Conservation (phyloP, 2,888 invertebrate species). For the Ennomos erosarius region DNA sequence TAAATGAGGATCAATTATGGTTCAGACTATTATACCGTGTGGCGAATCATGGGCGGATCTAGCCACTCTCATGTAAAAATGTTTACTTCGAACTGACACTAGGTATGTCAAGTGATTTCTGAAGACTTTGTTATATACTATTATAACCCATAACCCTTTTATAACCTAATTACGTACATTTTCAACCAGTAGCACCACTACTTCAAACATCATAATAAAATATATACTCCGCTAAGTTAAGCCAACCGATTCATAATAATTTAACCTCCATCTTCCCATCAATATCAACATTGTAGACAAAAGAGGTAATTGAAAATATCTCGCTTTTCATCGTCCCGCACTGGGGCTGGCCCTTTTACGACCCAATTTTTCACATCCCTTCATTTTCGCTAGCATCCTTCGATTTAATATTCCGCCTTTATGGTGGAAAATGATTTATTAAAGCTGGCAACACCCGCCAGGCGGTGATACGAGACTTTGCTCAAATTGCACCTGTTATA, state of each 20-base stretch:
- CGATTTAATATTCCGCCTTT: slow-evolving; percentile 77
- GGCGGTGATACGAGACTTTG: slow-evolving; percentile 57
- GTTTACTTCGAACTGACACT: no score
- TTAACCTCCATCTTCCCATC: slow-evolving; percentile 28
- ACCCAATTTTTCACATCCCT: slow-evolving; percentile 73
- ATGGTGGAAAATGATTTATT: slow-evolving; percentile 74
- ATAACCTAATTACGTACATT: no score
- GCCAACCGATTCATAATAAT: slow-evolving; percentile 29
- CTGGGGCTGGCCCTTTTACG: slow-evolving; percentile 74
- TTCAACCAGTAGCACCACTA: no score
- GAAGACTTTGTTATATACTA: no score
- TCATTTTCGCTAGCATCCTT: slow-evolving; percentile 66
- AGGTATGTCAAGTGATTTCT: no score
- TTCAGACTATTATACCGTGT: no score
- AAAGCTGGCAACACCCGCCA: slow-evolving; percentile 53
- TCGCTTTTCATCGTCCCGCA: slow-evolving; percentile 64
- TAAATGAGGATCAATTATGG: no score
- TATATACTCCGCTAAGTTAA: slow-evolving; percentile 5
- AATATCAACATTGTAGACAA: slow-evolving; percentile 36
- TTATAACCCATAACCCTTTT: no score
- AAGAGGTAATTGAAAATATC: slow-evolving; percentile 68
- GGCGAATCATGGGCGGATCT: no score
- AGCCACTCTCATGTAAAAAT: no score
- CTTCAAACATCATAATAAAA: slow-evolving; percentile 23
- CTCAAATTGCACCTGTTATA: slow-evolving; percentile 51